A percentile compares a stretch with the other conserved stretches of the same genome.
phyloP scores from a whole-genome alignment of 1,140 invertebrate species.

The Phenacoccus solenopsis region DNA sequence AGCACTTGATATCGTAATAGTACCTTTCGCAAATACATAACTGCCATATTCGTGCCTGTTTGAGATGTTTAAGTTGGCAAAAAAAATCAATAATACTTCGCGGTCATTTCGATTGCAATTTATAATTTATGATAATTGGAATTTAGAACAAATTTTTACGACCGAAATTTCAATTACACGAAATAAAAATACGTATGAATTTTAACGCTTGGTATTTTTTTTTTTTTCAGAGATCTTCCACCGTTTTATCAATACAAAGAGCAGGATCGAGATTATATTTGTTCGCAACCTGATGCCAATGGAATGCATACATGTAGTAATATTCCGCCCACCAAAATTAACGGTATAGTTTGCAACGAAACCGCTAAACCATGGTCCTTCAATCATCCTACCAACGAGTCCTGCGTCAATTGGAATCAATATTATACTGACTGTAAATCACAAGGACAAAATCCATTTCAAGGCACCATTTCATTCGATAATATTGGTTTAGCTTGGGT shows the following conservation, averaged over 20 bases:
- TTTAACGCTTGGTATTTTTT: not conserved
- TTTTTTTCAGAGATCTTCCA: conserved; percentile 44
- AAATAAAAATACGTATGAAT: no score
- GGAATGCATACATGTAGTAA: conserved; percentile 88
- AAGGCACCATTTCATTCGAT: conserved; percentile 98
- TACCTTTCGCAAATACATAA: no score
- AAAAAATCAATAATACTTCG: no score
- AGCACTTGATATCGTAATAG: no score
- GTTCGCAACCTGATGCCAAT: conserved; percentile 79
- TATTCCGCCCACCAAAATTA: conserved; percentile 57
- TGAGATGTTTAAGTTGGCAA: no score
- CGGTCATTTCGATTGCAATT: no score
- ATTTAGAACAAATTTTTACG: no score
- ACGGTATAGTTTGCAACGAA: conserved; percentile 44
- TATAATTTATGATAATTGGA: no score
- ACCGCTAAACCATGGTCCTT: conserved; percentile 38
- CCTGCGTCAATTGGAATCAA: conserved; percentile 97
- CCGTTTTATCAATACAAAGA: conserved; percentile 62
- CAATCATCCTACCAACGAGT: conserved; percentile 40
- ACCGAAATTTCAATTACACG: no score
- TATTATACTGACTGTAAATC: conserved; percentile 93
- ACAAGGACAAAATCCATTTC: conserved; percentile 91
- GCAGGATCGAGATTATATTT: conserved; percentile 94
- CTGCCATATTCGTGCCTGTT: no score
- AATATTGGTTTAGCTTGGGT: conserved; percentile 99